A percentile compares a stretch with the other conserved stretches of the same genome.
Conservation (phyloP, 2,888 invertebrate species). For the Eurytoma californica region DNA sequence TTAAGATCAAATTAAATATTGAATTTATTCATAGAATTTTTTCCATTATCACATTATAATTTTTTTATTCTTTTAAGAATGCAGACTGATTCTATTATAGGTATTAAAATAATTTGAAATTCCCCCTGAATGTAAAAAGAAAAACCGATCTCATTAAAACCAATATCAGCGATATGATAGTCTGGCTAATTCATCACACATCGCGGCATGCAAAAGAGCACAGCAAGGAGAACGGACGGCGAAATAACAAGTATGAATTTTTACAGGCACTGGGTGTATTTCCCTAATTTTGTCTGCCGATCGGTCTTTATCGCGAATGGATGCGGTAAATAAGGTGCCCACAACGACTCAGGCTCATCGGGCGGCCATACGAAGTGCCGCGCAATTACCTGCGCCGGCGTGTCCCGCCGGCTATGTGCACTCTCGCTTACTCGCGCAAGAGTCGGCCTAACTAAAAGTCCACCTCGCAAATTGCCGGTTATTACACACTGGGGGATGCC, state of each 20-base stretch:
- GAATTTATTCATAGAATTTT: too few species aligned
- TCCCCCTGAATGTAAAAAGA: too few species aligned
- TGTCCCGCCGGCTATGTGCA: constrained; percentile 23
- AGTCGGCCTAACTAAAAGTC: constrained; percentile 70
- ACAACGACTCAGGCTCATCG: constrained; percentile 15
- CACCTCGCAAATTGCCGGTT: constrained; percentile 73
- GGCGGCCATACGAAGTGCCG: constrained; percentile 20
- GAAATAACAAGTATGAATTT: constrained; percentile 14
- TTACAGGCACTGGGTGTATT: constrained; percentile 22
- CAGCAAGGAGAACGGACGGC: too few species aligned
- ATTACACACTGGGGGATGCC: constrained; percentile 66
- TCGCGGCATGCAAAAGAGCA: too few species aligned
- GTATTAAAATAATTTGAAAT: too few species aligned
- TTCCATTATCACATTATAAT: too few species aligned
- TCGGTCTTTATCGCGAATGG: constrained; percentile 28
- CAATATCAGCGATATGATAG: too few species aligned
- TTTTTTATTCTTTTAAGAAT: too few species aligned
- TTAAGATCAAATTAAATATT: too few species aligned
- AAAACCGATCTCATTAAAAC: too few species aligned
- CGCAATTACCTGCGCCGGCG: constrained; percentile 44
- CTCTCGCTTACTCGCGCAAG: constrained; percentile 7
- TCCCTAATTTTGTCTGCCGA: constrained; percentile 41
- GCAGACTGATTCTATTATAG: too few species aligned
- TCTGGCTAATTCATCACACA: too few species aligned
- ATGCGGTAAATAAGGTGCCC: constrained; percentile 44